Percentiles rank a stretch among this genome's conserved stretches.
These are phyloP conservation scores for Nephrotoma guestfalica DNA, from an alignment of 2,888 invertebrate genomes.

Conservation along the genomic window DNA sequence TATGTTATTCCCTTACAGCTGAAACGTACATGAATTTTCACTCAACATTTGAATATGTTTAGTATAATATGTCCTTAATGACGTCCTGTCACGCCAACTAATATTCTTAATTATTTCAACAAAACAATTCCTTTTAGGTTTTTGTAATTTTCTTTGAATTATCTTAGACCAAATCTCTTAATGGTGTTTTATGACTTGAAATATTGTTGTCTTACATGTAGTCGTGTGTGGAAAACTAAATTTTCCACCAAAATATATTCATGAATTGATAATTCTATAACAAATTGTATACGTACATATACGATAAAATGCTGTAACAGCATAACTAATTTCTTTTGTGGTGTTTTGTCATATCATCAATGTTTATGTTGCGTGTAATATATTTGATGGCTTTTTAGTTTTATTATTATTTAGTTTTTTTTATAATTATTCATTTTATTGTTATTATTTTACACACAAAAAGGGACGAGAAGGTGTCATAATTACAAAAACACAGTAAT, in stretches of 20 bases:
- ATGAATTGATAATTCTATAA: not conserved
- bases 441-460: not conserved
- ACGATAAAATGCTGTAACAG: not conserved
- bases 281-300: not conserved
- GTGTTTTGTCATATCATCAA: constrained; percentile 3
- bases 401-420: not conserved
- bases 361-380: constrained; percentile 1
- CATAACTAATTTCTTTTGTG: not conserved
- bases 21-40: not conserved
- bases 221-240: not conserved
- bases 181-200: not conserved
- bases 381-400: constrained; percentile 2
- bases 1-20: not conserved
- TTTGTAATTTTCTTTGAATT: not conserved
- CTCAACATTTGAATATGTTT: not conserved
- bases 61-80: not conserved
- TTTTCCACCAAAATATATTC: not conserved
- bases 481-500: constrained; percentile 1
- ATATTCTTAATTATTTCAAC: not conserved
- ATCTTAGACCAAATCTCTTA: not conserved
- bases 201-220: not conserved
- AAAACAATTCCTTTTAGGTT: not conserved
- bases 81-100: not conserved
- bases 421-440: not conserved
- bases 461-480: not conserved